Base-by-base conservation (phyloP, 2,797 vertebrate genomes). In the Chaunax sp. region DNA sequence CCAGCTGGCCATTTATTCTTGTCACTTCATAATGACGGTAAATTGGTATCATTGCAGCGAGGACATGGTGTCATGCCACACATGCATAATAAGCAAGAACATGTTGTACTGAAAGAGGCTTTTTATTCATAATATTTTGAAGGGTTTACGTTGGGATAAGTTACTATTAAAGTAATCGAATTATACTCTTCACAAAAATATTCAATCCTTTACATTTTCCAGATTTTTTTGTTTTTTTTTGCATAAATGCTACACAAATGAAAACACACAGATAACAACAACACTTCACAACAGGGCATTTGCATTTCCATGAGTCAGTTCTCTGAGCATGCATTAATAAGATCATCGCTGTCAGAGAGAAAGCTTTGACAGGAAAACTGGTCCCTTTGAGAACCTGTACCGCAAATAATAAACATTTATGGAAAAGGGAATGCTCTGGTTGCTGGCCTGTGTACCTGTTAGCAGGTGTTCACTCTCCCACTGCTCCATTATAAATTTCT, bases 171-270 rank as follows among this genome's bases (percentile, higher is more conserved):
- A 86, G 69, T 76, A 67, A 78, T 77, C 25, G 74, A 85, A 74
- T 70, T 52, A 70, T 43, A 70, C 77, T 83, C 50, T 65, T 78
- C 83, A 89, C 88, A 89, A 91, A 91, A 90, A 87, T 86, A 85
- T 68, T 75, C 51, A 46, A 43, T 64, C 23, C 19, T 57, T 64
- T 64, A 61, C 55, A 54, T 47, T 49, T 70, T 54, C 45, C 3
- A 64, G 16, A 49, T 65, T 47, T 26, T 65, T 64, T 40, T 43
- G n/a, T n/a, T 43, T 64, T 40, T 43, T 43, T n/a, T 43, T 26
- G 49, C 65, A 50, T 33, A 69, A 77, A 30, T 78, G 74, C 68
- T 69, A 77, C 78, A 83, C 58, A 82, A 73, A 72, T 65, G 26
- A 66, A 71, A 80, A 81, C 14, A 81, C 73, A 83, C 56, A 75